phyloP scores from a whole-genome alignment of 2,113 vertebrate species.

The Hemiscyllium ocellatum region DNA sequence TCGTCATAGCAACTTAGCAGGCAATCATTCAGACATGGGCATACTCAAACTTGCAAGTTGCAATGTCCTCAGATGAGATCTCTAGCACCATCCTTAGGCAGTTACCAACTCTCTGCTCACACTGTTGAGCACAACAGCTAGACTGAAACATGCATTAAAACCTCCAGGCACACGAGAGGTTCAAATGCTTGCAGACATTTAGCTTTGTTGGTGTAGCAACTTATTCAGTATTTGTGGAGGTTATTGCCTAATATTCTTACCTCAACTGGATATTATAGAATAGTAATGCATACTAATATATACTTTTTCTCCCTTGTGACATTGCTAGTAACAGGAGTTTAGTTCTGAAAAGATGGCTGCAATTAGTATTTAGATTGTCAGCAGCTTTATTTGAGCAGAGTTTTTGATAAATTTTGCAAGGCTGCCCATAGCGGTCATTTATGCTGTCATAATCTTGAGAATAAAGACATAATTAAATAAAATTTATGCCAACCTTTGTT shows the following conservation, averaged over 20 bases:
- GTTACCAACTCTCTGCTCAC: not conserved
- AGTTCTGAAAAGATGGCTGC: conserved; percentile 20
- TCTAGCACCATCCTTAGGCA: not conserved
- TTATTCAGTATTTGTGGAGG: conserved; percentile 30
- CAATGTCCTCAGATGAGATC: not conserved
- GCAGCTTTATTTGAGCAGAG: conserved; percentile 28
- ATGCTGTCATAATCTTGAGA: conserved; percentile 45
- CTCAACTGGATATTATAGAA: conserved; percentile 27
- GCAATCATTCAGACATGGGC: not conserved
- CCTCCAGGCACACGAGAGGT: not conserved
- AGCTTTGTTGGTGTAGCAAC: conserved; percentile 22
- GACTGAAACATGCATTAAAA: not conserved
- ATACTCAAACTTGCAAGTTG: not conserved
- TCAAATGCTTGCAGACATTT: not conserved
- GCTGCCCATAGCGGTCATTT: conserved; percentile 39
- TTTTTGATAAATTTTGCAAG: conserved; percentile 38
- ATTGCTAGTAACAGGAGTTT: conserved; percentile 26
- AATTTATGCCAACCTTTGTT: not conserved
- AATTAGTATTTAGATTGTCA: conserved; percentile 34
- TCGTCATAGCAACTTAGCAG: not conserved
- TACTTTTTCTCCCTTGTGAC: conserved; percentile 29
- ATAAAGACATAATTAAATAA: conserved; percentile 40
- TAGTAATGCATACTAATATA: conserved; percentile 33
- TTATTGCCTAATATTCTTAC: conserved; percentile 25
- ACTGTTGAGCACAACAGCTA: not conserved